Evolutionary conservation across 2,113 vertebrate genomes (phyloP).

Genomic region (Empidonax traillii): DNA sequence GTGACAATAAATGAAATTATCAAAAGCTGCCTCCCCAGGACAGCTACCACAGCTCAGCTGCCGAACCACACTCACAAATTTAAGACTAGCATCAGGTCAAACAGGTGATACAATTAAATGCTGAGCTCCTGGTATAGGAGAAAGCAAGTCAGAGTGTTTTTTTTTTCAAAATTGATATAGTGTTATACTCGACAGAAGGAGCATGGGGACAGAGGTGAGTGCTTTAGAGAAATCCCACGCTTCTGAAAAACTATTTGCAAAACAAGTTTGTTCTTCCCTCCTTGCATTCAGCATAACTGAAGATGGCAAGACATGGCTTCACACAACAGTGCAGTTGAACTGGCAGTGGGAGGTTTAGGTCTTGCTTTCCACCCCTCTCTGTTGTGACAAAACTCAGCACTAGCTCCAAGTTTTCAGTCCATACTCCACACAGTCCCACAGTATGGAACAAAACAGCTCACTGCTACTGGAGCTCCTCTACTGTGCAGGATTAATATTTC

Average conservation of each 20-base stretch:
- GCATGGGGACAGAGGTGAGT: not conserved
- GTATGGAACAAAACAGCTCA: not conserved
- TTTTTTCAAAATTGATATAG: not conserved
- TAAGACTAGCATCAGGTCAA: not conserved
- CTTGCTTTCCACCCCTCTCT: not conserved
- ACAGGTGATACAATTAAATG: not conserved
- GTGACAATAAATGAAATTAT: not conserved
- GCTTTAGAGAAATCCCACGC: not conserved
- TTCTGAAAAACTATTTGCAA: not conserved
- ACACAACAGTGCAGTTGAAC: not conserved
- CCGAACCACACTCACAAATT: not conserved
- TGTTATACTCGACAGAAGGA: not conserved
- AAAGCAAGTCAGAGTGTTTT: not conserved
- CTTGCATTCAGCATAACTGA: accelerated
- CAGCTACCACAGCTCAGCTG: not conserved
- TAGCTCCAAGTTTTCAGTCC: not conserved
- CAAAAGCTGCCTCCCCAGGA: not conserved
- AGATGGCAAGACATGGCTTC: not conserved
- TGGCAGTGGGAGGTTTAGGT: not conserved
- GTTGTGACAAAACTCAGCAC: not conserved
- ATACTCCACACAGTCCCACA: accelerated
- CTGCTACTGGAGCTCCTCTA: not conserved
- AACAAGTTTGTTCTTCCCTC: not conserved
- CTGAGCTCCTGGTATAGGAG: not conserved
- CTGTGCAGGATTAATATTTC: not conserved